These are phyloP conservation scores for Synanthedon vespiformis DNA, from an alignment of 2,888 invertebrate species.

Conservation along the genomic window DNA sequence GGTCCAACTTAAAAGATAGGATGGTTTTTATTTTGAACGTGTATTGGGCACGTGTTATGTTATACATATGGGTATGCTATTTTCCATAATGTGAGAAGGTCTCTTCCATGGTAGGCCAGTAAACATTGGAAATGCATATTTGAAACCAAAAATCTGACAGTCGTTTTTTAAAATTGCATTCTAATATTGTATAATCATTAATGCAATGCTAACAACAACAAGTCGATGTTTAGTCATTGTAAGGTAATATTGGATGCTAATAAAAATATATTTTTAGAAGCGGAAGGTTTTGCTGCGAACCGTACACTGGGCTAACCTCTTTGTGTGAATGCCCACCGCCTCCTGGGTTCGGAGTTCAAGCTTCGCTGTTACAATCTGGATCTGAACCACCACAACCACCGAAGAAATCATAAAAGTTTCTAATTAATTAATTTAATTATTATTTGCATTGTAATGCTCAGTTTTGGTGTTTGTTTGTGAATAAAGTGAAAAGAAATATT, in stretches of 20 bases:
- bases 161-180: neutral
- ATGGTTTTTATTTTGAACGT: no score
- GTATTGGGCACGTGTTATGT: no score
- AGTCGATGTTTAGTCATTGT: no score
- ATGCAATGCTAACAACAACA: no score
- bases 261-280: slow-evolving; percentile 20
- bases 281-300: slow-evolving; percentile 41
- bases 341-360: slow-evolving; percentile 38
- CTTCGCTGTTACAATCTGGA: slow-evolving; percentile 8
- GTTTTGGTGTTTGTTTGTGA: neutral
- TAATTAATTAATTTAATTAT: neutral
- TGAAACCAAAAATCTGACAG: neutral
- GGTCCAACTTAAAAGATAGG: no score
- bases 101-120: no score
- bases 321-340: slow-evolving; percentile 25
- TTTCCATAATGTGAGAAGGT: no score
- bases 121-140: neutral
- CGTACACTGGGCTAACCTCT: slow-evolving; percentile 27
- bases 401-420: neutral
- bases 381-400: neutral
- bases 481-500: neutral
- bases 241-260: neutral
- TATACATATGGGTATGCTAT: no score
- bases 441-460: neutral
- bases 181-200: neutral